These are phyloP conservation scores for Cheilosia pagana DNA, from an alignment of 2,888 invertebrate genomes.

Conservation along the genomic window DNA sequence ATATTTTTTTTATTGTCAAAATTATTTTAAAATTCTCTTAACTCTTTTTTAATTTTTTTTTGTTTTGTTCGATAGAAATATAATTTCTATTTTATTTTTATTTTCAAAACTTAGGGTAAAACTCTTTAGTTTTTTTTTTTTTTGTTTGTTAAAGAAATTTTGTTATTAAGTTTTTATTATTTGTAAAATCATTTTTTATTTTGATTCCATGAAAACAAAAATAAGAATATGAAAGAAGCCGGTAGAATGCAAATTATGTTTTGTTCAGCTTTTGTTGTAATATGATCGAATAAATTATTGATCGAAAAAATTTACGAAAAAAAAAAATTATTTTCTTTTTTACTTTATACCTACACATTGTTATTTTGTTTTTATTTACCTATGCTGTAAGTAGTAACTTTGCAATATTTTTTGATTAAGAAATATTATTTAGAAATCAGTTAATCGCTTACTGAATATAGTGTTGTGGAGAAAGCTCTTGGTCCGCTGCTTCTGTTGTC, in stretches of 20 bases:
- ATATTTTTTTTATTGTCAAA: conserved; percentile 60
- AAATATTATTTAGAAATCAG: not conserved
- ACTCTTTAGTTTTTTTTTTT: conserved; percentile 25
- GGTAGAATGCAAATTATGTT: conserved; percentile 63
- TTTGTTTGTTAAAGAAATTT: conserved; percentile 59
- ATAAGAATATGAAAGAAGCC: conserved; percentile 40
- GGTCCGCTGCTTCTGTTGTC: no score
- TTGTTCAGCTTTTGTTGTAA: conserved; percentile 70
- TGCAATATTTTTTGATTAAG: not conserved
- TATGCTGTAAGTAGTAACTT: not conserved
- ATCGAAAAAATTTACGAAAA: conserved; percentile 54
- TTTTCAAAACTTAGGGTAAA: conserved; percentile 38
- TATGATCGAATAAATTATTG: conserved; percentile 67
- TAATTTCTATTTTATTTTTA: conserved; percentile 47
- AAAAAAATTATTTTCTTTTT: conserved; percentile 43
- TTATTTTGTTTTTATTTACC: conserved; percentile 1
- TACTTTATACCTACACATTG: not conserved
- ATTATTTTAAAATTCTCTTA: conserved; percentile 51
- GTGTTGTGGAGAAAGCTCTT: no score
- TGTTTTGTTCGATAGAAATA: conserved; percentile 37
- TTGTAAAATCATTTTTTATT: conserved; percentile 31
- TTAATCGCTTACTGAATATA: no score
- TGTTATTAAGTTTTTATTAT: conserved; percentile 62
- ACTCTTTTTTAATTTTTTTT: conserved; percentile 28
- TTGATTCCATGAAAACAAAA: conserved; percentile 46